Evolutionary conservation across 2,888 invertebrate species (phyloP), one percentile per base, ranked within the genome.

Genomic region (Rhamphomyia laevipes): DNA sequence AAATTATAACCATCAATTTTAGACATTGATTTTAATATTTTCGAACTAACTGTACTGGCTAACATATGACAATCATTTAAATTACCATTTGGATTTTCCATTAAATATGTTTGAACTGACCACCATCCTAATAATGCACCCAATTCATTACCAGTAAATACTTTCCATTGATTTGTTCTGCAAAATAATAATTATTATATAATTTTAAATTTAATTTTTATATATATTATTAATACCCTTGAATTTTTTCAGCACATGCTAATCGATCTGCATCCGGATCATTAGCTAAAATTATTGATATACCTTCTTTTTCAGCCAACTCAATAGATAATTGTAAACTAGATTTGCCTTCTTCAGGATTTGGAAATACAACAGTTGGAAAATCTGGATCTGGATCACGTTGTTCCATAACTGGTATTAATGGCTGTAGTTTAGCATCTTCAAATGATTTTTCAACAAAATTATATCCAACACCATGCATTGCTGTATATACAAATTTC

Each of bases 221-320:
- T 6, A 13, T 33, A 33, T 5, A 33, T 33, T 11, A 13, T 6
- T 33, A 11, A 11, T 56, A 58, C n/a, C 49, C 49, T 6, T 69
- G 62, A 62, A 80, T 75, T 66, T 83, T 87, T 65, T 95, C 94
- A 0, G 96, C 97, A 21, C 92, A 82, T 0, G 95, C 96, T 56
- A 96, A 74, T 49, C 99, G 77, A 72, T 99, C 99, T 1, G 97
- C 97, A 69, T 99, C 99, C 0, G 99, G 99, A 72, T 99, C 99
- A 68, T 97, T 99, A 11, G 95, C 96, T 45, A 99, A 74, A 57
- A 97, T 89, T 6, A 96, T 72, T 0, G 75, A 74, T 43, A 83
- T 81, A 0, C 74, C 75, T 54, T 78, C 74, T 45, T 73, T 65
- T 60, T 87, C 80, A 0, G 97, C 97, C 12, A 89, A 82, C 63